phyloP scores from a whole-genome alignment of 2,888 invertebrate genomes.

The Diplolepis rosae region DNA sequence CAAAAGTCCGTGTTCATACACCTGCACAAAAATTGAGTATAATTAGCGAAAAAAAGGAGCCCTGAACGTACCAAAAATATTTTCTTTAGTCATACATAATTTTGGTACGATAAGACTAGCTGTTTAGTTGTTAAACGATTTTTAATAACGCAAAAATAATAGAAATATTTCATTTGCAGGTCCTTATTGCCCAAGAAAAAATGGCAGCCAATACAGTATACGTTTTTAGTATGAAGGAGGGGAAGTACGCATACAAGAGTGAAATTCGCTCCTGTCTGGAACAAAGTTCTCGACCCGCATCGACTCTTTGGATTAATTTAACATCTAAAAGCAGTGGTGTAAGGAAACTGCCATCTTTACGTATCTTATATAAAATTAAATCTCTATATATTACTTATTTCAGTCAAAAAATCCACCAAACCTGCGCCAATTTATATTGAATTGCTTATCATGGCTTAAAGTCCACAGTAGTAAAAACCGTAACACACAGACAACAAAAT shows the following conservation, averaged over 20 bases:
- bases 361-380: slow-evolving; percentile 35
- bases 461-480: too few relatives aligned
- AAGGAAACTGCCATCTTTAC: too few relatives aligned
- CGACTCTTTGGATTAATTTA: slow-evolving; percentile 99
- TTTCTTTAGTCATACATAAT: not conserved
- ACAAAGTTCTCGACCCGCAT: slow-evolving; percentile 95
- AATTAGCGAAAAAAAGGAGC: too few relatives aligned
- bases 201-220: slow-evolving; percentile 99
- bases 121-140: too few relatives aligned
- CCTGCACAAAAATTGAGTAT: too few relatives aligned
- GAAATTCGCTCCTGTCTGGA: slow-evolving; percentile 97
- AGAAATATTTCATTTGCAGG: slow-evolving; percentile 65
- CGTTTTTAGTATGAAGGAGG: slow-evolving; percentile 99
- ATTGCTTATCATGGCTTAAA: too few relatives aligned
- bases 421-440: too few relatives aligned
- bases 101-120: too few relatives aligned
- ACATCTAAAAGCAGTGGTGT: slow-evolving; percentile 96
- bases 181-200: slow-evolving; percentile 99
- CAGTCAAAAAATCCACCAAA: too few relatives aligned
- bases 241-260: slow-evolving; percentile 98
- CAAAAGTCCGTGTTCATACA: too few relatives aligned
- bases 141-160: not conserved
- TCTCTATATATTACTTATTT: not conserved
- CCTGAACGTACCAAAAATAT: too few relatives aligned
- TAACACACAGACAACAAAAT: too few relatives aligned